phyloP scores from a whole-genome alignment of 1,140 invertebrate species.

The Pentalonia nigronervosa region DNA sequence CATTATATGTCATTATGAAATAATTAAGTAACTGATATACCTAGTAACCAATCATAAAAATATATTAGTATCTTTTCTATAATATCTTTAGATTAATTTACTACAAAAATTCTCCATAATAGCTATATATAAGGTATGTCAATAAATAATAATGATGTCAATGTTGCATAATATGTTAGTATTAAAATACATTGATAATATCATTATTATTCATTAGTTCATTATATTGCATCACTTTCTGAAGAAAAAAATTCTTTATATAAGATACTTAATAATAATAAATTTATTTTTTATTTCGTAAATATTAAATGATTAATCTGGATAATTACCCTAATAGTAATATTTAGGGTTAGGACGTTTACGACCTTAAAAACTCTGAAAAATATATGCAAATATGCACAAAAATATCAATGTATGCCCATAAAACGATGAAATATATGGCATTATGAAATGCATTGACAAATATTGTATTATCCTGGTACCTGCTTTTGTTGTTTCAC shows the following conservation, averaged over 20 bases:
- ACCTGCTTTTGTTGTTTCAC: too few relatives aligned
- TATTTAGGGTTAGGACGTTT: too few relatives aligned
- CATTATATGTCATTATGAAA: neutral
- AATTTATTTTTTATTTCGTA: neutral
- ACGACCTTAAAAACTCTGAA: too few relatives aligned
- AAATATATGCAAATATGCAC: too few relatives aligned
- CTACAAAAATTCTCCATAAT: neutral
- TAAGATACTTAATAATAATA: neutral
- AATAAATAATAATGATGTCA: constrained; percentile 11
- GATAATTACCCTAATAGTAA: too few relatives aligned
- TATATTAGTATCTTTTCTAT: neutral
- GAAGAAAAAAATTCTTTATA: neutral
- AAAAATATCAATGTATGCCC: too few relatives aligned
- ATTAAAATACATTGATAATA: neutral
- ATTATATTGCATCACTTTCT: neutral
- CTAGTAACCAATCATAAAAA: neutral
- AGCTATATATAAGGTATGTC: neutral
- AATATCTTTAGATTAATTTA: neutral
- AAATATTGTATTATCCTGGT: too few relatives aligned
- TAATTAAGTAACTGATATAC: neutral
- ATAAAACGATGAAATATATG: too few relatives aligned
- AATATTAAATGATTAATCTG: too few relatives aligned
- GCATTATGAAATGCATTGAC: too few relatives aligned
- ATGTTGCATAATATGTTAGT: neutral
- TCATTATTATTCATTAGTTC: neutral